These are phyloP conservation scores for Tethya wilhelma DNA, from an alignment of 37 sponge, comb jelly and placozoan species.

Conservation along the genomic window DNA sequence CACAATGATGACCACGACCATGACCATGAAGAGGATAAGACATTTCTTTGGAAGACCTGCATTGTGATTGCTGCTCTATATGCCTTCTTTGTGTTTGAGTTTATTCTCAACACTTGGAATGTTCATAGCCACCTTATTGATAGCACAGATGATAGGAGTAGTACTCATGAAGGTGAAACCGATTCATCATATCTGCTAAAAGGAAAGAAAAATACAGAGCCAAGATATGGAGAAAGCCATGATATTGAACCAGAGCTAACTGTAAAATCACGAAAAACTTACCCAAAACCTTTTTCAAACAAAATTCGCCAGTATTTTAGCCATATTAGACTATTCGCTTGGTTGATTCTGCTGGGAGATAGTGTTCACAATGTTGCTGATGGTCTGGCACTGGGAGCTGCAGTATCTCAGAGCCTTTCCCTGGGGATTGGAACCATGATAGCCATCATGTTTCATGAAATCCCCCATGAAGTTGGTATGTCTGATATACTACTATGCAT, in stretches of 20 bases:
- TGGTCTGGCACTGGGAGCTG: conserved; percentile 71
- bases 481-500: too few relatives aligned
- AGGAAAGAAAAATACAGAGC: not conserved
- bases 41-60: conserved; percentile 54
- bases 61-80: conserved; percentile 43
- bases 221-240: not conserved
- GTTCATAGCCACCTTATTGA: not conserved
- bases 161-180: too few relatives aligned
- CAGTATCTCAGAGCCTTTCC: conserved; percentile 51
- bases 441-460: conserved; percentile 64
- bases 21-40: conserved; percentile 22
- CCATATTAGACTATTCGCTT: conserved; percentile 39
- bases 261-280: not conserved
- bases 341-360: conserved; percentile 65
- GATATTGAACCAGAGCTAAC: not conserved
- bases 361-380: conserved; percentile 75
- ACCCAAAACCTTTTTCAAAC: too few relatives aligned
- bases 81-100: conserved; percentile 67
- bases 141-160: not conserved
- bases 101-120: conserved; percentile 28
- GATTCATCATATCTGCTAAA: too few relatives aligned
- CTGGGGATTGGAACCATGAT: conserved; percentile 67
- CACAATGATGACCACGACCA: not conserved
- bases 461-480: conserved; percentile 82
- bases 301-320: too few relatives aligned